A percentile compares a stretch with the other conserved stretches of the same genome.
Conservation (phyloP, 1,140 invertebrate genomes). For the Drosophila trapezifrons region DNA sequence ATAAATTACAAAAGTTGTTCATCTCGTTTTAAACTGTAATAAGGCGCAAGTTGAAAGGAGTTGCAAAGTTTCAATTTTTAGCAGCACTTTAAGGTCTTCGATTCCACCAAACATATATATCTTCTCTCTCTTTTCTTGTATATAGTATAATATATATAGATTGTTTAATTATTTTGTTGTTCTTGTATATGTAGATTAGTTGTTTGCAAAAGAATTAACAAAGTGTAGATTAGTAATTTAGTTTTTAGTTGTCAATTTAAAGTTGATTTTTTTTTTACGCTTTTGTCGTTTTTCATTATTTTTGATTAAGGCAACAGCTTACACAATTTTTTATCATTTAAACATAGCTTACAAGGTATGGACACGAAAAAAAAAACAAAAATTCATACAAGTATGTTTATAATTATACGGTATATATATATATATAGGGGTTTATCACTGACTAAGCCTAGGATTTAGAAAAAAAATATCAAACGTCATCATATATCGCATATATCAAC, state of each 20-base stretch:
- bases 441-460: slow-evolving; percentile 64
- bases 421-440: slow-evolving; percentile 58
- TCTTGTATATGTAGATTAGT: slow-evolving; percentile 44
- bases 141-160: slow-evolving; percentile 20
- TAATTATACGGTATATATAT: slow-evolving; percentile 30
- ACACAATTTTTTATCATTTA: slow-evolving; percentile 45
- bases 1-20: slow-evolving; percentile 48
- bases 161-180: slow-evolving; percentile 41
- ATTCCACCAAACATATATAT: slow-evolving; percentile 30
- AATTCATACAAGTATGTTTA: slow-evolving; percentile 43
- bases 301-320: slow-evolving; percentile 69
- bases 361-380: slow-evolving; percentile 55
- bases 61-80: slow-evolving; percentile 46
- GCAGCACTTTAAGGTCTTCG: slow-evolving; percentile 49
- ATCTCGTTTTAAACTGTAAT: slow-evolving; percentile 36
- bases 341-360: slow-evolving; percentile 54
- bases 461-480: slow-evolving; percentile 78
- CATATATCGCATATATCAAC: slow-evolving; percentile 62
- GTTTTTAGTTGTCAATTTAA: slow-evolving; percentile 51
- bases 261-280: slow-evolving; percentile 20
- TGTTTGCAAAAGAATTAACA: slow-evolving; percentile 56
- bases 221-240: slow-evolving; percentile 58
- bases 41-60: slow-evolving; percentile 59
- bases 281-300: slow-evolving; percentile 27
- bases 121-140: slow-evolving; percentile 14